These are phyloP conservation scores for Sternotherus odoratus DNA, from an alignment of 2,797 vertebrate species.

Conservation along the genomic window DNA sequence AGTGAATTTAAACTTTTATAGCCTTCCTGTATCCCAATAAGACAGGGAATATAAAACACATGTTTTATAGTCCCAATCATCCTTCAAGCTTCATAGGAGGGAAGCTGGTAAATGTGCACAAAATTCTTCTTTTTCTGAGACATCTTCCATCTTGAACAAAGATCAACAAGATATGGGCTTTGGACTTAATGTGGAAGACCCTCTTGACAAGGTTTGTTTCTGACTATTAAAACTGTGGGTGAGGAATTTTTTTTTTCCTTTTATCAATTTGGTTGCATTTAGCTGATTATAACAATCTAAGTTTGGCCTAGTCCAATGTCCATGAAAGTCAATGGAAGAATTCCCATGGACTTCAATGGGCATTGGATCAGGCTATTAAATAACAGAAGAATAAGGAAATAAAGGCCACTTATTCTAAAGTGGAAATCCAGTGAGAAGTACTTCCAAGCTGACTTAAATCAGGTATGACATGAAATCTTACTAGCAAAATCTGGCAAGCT, in stretches of 20 bases:
- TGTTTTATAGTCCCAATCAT: background rate
- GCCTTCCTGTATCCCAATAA: background rate
- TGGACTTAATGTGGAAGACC: background rate
- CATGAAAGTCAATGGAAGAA: background rate
- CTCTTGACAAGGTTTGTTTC: background rate
- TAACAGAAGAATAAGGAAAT: background rate
- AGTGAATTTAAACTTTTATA: background rate
- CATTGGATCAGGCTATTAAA: background rate
- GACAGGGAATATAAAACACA: background rate
- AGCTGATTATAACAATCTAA: background rate
- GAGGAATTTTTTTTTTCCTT: background rate
- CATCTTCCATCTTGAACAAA: background rate
- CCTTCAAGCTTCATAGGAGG: background rate
- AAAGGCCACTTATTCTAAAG: background rate
- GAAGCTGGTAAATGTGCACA: fast-evolving
- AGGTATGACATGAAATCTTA: background rate
- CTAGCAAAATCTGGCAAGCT: background rate
- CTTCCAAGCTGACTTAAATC: background rate
- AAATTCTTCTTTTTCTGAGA: background rate
- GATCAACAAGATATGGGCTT: background rate
- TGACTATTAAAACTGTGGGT: background rate
- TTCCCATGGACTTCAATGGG: background rate
- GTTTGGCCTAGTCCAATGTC: background rate
- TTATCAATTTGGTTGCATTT: background rate
- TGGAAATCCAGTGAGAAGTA: background rate